Conservation (phyloP, 2,797 vertebrate species). For the Acestrorhynchus altus region DNA sequence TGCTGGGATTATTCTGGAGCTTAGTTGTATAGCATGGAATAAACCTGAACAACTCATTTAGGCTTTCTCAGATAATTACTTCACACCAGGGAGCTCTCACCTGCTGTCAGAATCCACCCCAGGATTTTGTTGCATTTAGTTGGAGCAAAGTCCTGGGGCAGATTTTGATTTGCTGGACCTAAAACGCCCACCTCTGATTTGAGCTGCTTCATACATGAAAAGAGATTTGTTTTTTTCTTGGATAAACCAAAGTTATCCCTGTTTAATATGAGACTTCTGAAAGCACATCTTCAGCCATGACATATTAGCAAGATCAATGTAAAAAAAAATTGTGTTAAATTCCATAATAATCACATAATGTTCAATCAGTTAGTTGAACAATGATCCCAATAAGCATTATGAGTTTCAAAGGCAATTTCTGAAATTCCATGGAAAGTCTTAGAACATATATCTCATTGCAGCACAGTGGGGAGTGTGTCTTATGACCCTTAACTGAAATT, state of each 20-base stretch:
- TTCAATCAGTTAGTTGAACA: not conserved
- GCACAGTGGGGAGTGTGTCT: slow-evolving; percentile 16
- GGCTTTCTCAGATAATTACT: not conserved
- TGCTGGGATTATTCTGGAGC: not conserved
- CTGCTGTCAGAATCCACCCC: not conserved
- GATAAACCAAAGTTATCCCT: not conserved
- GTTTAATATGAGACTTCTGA: not conserved
- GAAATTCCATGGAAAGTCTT: not conserved
- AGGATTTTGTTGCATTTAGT: too few species aligned
- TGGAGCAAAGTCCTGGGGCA: too few species aligned
- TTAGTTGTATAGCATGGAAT: not conserved
- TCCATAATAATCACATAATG: not conserved
- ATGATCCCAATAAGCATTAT: not conserved
- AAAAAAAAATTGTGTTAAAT: not conserved
- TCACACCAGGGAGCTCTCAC: not conserved
- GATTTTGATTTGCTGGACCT: too few species aligned
- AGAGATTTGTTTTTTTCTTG: too few species aligned
- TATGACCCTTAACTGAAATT: slow-evolving; percentile 38
- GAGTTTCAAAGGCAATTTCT: slow-evolving; percentile 28
- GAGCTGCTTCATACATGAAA: too few species aligned
- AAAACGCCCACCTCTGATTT: too few species aligned
- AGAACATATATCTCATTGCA: not conserved
- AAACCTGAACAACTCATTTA: too few species aligned
- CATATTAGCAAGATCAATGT: not conserved
- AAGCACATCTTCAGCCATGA: not conserved